Base-by-base conservation (phyloP, 1,140 invertebrate genomes). In the Telenomus remus region DNA sequence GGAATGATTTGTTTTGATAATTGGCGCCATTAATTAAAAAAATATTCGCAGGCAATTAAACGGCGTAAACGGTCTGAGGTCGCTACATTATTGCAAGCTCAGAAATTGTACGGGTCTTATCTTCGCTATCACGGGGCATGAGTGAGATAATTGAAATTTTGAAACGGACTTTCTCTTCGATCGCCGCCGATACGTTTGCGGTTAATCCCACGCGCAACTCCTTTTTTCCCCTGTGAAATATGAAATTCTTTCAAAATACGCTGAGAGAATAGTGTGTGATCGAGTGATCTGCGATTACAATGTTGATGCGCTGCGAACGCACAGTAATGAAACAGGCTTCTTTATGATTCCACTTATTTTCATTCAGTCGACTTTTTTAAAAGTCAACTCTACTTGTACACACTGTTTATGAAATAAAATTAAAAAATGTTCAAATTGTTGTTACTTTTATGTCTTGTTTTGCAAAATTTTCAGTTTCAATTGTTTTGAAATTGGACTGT, bases 111-210 rank as follows among this genome's bases (percentile, higher is more conserved):
- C 13, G 44, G 34, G 50, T 15, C 15, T 51, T 50, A 51, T 50
- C 48, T 39, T 43, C 39, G 27, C 12, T 51, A 43, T 51, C 34
- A 2, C 37, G 5, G n/a, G 37, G n/a, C 12, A 33, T 34, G 35
- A 27, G 19, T 6, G 19, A 51, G 49, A 69, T 69, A 69, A 69
- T 53, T 69, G 49, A 60, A 60, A 69, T 69, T 60, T 60, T 54
- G 54, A 69, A 69, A 54, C 50, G 12, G 5, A 60, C 65, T 69
- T 69, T 69, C 65, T 60, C 65, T 55, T 57, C 49, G 56, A 60
- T 69, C 37, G 54, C 39, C 8, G 54, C 39, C 35, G 61, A 65
- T 65, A 39, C n/a, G n/a, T 46, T 66, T 53, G 37, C 8, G 13
- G 9, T 35, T 66, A n/a, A 57, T 66, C 63, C 53, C 63, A 65